Percentiles rank a stretch among this genome's conserved stretches.
These are phyloP conservation scores for Pyrocephalus nanus DNA, from an alignment of 2,797 vertebrate genomes.

Conservation along the genomic window DNA sequence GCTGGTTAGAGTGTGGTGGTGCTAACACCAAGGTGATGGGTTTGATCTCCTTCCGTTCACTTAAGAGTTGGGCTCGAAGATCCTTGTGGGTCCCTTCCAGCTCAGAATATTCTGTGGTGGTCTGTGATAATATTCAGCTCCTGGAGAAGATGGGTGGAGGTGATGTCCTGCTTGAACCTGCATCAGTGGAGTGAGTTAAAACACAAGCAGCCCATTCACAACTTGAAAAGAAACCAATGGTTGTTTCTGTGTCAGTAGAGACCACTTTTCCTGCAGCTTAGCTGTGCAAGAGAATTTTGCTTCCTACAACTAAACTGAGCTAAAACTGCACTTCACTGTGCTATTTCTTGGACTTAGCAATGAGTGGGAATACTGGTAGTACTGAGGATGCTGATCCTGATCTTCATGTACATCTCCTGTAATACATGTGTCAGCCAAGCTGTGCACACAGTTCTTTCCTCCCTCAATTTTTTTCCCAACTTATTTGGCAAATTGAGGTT, in stretches of 20 bases:
- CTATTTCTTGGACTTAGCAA: neutral
- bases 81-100: neutral
- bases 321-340: neutral
- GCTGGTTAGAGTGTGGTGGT: neutral
- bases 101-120: neutral
- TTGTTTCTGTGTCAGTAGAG: neutral
- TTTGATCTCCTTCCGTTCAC: neutral
- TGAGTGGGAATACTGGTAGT: neutral
- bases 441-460: neutral
- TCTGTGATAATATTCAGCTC: neutral
- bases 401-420: rapidly evolving
- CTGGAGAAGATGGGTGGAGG: neutral
- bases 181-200: neutral
- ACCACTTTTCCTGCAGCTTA: neutral
- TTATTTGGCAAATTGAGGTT: neutral
- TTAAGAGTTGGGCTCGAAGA: neutral
- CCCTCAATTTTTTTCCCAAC: neutral
- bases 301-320: neutral
- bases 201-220: neutral
- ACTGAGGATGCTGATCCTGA: neutral
- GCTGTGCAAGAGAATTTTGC: neutral
- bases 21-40: too few species aligned
- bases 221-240: neutral
- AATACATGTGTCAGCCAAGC: neutral
- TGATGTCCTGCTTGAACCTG: neutral